These are phyloP conservation scores for Phyllotis vaccarum DNA, from an alignment of 2,797 vertebrate genomes.

Conservation along the genomic window DNA sequence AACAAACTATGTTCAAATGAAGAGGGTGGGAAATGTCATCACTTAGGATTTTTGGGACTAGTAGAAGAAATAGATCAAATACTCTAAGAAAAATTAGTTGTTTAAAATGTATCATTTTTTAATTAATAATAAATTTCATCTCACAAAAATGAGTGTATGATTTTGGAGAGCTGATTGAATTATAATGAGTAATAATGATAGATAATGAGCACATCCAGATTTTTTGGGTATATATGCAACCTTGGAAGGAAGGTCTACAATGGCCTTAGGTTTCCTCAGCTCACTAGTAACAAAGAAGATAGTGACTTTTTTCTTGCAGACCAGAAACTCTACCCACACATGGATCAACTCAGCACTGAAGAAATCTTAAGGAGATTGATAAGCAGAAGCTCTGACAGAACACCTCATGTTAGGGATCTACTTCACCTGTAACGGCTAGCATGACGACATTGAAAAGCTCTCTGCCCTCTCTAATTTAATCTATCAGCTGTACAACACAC, in stretches of 20 bases:
- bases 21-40: background rate
- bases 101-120: slow-evolving; percentile 14
- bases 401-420: background rate
- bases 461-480: background rate
- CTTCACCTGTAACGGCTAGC: background rate
- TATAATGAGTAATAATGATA: background rate
- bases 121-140: background rate
- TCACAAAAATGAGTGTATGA: background rate
- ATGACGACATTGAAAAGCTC: background rate
- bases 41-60: background rate
- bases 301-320: background rate
- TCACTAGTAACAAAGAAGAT: background rate
- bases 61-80: background rate
- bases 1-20: background rate
- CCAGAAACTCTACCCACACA: background rate
- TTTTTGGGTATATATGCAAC: background rate
- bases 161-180: background rate
- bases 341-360: background rate
- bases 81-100: background rate
- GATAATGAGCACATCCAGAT: background rate
- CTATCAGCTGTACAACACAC: background rate
- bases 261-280: background rate
- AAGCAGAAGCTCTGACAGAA: background rate
- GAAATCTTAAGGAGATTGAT: background rate
- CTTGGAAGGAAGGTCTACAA: background rate